A percentile compares a stretch with the other conserved stretches of the same genome.
These are phyloP conservation scores for Mesochorus sp. DNA, from an alignment of 2,888 invertebrate genomes.

Conservation along the genomic window DNA sequence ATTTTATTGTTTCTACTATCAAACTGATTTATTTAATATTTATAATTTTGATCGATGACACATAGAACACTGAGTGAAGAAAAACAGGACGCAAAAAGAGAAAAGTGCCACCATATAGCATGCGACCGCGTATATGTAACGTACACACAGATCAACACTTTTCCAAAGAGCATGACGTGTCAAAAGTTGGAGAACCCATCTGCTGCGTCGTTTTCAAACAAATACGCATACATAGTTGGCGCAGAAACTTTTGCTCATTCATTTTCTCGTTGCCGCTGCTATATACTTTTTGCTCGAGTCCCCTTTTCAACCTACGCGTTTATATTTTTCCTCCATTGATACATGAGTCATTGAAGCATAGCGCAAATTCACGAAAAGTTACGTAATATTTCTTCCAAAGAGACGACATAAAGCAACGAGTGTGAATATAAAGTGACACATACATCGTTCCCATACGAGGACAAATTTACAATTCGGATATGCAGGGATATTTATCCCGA, in stretches of 20 bases:
- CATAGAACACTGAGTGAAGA: conserved; percentile 17
- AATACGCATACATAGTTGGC: not conserved
- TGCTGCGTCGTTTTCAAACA: not conserved
- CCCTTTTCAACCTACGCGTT: not conserved
- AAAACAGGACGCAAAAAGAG: not conserved
- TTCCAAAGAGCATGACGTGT: not conserved
- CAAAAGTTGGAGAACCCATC: conserved; percentile 3
- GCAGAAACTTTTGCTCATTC: conserved; percentile 7
- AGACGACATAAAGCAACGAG: not conserved
- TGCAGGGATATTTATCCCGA: too few relatives aligned
- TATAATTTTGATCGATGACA: conserved; percentile 16
- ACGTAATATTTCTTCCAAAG: not conserved
- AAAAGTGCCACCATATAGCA: too few relatives aligned
- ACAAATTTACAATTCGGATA: too few relatives aligned
- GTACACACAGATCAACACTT: not conserved
- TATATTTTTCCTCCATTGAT: conserved; percentile 4
- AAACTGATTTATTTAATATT: too few relatives aligned
- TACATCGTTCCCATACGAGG: too few relatives aligned
- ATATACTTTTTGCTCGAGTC: not conserved
- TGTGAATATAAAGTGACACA: not conserved
- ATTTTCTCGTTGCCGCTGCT: not conserved
- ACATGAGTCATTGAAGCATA: not conserved
- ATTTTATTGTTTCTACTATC: too few relatives aligned
- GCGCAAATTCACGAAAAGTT: conserved; percentile 6
- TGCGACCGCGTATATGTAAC: too few relatives aligned